Evolutionary conservation across 2,113 vertebrate genomes (phyloP).

Genomic region (Microtus montanus): DNA sequence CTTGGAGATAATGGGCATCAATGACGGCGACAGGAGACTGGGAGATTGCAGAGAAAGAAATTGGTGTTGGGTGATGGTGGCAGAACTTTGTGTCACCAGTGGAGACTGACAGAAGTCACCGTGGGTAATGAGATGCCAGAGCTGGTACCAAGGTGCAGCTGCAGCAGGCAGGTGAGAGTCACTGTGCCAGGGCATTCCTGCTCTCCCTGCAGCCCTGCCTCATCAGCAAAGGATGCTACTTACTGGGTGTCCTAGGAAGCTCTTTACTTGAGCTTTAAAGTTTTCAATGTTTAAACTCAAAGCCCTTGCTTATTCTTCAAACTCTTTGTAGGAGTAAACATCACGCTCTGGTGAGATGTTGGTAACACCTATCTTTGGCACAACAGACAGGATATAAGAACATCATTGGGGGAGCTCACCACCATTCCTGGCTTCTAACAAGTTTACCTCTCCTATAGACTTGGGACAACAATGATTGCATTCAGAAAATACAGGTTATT

Average conservation of each 20-base stretch:
- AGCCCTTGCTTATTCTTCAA: background rate
- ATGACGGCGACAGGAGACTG: background rate
- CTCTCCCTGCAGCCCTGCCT: background rate
- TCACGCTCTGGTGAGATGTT: too few relatives aligned
- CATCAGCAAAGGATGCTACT: background rate
- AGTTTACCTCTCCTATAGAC: background rate
- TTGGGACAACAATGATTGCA: background rate
- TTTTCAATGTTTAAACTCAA: conserved; percentile 18
- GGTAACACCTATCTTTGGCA: background rate
- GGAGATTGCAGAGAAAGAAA: too few relatives aligned
- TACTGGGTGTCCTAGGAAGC: background rate
- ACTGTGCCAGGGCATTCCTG: background rate
- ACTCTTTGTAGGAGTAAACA: background rate
- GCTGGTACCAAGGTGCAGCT: background rate
- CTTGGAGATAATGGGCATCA: background rate
- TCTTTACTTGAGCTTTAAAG: background rate
- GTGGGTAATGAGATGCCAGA: background rate
- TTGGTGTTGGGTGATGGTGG: too few relatives aligned
- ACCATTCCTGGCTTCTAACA: background rate
- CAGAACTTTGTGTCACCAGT: background rate
- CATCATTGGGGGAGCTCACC: background rate
- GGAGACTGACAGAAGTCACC: background rate
- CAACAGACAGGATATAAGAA: background rate
- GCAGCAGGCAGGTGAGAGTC: background rate
- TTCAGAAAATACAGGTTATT: background rate